These are phyloP conservation scores for Halocynthia aurantium DNA, from an alignment of 23 tunicate genomes.

Conservation along the genomic window DNA sequence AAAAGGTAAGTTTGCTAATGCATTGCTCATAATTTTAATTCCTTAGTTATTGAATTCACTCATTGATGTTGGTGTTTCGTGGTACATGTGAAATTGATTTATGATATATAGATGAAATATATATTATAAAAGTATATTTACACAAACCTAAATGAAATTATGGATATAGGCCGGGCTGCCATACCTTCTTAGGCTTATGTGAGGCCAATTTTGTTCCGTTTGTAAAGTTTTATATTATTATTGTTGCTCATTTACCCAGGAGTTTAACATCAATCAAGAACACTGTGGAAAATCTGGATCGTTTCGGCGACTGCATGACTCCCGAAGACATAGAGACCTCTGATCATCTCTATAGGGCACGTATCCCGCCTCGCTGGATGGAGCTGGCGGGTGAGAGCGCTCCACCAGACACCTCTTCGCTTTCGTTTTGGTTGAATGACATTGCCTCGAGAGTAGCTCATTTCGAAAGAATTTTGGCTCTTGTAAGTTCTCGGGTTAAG, in stretches of 20 bases:
- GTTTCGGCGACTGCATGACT: slow-evolving; percentile 59
- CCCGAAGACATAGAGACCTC: slow-evolving; percentile 59
- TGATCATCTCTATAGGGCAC: slow-evolving; percentile 45
- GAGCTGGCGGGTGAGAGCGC: slow-evolving; percentile 72
- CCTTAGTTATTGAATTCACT: neutral
- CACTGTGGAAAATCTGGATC: slow-evolving; percentile 75
- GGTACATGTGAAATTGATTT: too few species aligned
- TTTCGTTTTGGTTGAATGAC: slow-evolving; percentile 78
- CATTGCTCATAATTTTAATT: neutral
- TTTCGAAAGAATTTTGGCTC: slow-evolving; percentile 68
- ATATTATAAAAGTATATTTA: too few species aligned
- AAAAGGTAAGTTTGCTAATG: slow-evolving; percentile 38
- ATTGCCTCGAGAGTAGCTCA: slow-evolving; percentile 43
- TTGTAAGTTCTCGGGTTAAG: slow-evolving; percentile 26
- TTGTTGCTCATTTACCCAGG: slow-evolving; percentile 7
- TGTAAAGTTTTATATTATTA: neutral
- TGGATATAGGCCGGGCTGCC: too few species aligned
- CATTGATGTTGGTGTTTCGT: too few species aligned
- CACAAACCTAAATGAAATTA: too few species aligned
- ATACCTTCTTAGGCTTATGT: too few species aligned
- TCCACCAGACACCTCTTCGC: slow-evolving; percentile 54
- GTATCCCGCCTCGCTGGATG: slow-evolving; percentile 75
- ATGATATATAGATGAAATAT: too few species aligned
- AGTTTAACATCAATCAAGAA: slow-evolving; percentile 49
- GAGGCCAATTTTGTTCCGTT: too few species aligned